phyloP scores from a whole-genome alignment of 2,797 vertebrate genomes.

The Pteropus rufus region DNA sequence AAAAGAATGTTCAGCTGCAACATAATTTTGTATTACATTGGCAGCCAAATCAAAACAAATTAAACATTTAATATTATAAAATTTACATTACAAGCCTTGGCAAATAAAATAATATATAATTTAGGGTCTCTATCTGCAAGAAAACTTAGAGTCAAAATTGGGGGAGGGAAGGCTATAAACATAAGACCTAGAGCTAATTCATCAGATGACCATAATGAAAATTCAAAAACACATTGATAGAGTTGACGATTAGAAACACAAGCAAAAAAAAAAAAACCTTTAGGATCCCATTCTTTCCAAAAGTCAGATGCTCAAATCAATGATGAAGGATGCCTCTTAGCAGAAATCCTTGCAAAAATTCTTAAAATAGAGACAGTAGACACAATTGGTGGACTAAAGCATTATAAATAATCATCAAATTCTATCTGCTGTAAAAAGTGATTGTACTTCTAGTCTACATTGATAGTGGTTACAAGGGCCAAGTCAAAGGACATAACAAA shows the following conservation, averaged over 20 bases:
- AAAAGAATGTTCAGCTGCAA: background rate
- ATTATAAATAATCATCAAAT: background rate
- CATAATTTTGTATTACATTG: background rate
- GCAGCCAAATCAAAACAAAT: background rate
- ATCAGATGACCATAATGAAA: background rate
- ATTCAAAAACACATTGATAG: background rate
- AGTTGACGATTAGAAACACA: background rate
- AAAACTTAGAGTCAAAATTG: background rate
- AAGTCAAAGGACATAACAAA: background rate
- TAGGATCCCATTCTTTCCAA: background rate
- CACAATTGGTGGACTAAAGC: background rate
- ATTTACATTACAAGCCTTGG: background rate
- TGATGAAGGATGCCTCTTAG: background rate
- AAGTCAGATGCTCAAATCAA: background rate
- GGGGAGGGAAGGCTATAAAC: background rate
- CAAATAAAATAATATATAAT: background rate
- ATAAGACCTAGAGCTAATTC: background rate
- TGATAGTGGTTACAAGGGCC: background rate
- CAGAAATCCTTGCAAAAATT: background rate
- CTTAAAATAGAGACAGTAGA: background rate
- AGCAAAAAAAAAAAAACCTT: background rate
- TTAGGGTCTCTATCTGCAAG: background rate
- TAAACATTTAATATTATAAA: background rate
- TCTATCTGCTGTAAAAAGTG: background rate
- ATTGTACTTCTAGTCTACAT: background rate